Conservation (phyloP, 1,140 invertebrate species). For the Halotydeus destructor region DNA sequence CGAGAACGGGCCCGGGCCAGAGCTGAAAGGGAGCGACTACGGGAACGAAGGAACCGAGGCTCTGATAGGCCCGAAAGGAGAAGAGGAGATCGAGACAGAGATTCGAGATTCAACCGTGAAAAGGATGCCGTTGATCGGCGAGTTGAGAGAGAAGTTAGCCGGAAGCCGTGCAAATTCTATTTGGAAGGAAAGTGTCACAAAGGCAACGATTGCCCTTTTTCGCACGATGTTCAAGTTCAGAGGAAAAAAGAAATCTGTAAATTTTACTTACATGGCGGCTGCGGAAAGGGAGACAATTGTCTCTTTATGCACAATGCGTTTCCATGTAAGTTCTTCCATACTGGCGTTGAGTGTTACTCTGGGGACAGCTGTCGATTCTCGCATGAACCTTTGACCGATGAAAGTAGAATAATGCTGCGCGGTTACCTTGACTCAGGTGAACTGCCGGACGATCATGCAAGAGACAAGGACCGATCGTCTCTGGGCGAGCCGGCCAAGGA, state of each 20-base stretch:
- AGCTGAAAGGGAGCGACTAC: no score
- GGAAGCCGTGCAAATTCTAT: conserved; percentile 53
- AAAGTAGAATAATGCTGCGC: conserved; percentile 40
- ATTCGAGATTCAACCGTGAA: no score
- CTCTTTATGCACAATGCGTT: conserved; percentile 91
- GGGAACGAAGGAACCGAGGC: no score
- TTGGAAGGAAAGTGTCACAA: conserved; percentile 71
- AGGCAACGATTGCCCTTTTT: conserved; percentile 57
- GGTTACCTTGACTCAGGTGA: conserved; percentile 12
- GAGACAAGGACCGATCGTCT: no score
- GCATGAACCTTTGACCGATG: conserved; percentile 58
- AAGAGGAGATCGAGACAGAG: no score
- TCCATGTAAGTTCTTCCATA: conserved; percentile 91
- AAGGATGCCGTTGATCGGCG: no score
- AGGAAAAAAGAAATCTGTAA: conserved; percentile 80
- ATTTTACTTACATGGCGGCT: conserved; percentile 86
- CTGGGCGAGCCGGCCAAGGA: no score
- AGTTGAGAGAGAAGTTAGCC: no score
- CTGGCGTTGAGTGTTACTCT: conserved; percentile 56
- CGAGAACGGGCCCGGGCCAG: no score
- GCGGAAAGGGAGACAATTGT: conserved; percentile 80
- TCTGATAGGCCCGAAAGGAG: no score
- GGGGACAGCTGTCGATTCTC: conserved; percentile 76
- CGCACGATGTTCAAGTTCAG: conserved; percentile 51
- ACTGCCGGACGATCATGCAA: conserved; percentile 10